Evolutionary conservation across 2,888 invertebrate genomes (phyloP).

Genomic region (Arge pagana): DNA sequence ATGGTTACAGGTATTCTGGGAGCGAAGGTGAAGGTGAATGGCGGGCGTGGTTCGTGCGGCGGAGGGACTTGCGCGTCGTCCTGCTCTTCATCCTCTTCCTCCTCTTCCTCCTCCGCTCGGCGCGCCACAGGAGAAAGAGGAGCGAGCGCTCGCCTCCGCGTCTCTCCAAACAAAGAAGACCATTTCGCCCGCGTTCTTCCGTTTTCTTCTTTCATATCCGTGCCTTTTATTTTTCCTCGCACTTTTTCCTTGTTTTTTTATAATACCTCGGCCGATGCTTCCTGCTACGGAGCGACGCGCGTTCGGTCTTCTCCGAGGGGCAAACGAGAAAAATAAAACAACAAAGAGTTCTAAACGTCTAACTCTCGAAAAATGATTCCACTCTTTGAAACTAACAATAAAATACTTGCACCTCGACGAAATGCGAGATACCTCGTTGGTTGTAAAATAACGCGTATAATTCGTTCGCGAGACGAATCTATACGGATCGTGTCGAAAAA

Average conservation of each 20-base stretch:
- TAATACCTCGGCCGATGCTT: constrained; percentile 8
- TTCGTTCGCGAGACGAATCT: too few species aligned
- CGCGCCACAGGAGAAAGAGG: constrained; percentile 14
- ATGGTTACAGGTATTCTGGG: constrained; percentile 16
- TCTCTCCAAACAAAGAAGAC: constrained; percentile 11
- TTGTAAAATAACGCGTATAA: too few species aligned
- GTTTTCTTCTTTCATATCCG: neutral
- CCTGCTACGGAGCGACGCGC: constrained; percentile 4
- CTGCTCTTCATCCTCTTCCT: constrained; percentile 50
- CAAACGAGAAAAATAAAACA: too few species aligned
- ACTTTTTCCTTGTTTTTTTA: neutral
- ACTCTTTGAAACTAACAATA: too few species aligned
- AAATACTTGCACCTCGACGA: too few species aligned
- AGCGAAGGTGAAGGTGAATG: constrained; percentile 58
- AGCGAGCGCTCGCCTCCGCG: constrained; percentile 5
- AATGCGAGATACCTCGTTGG: too few species aligned
- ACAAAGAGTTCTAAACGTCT: too few species aligned
- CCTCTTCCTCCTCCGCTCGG: constrained; percentile 33
- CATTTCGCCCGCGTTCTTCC: constrained; percentile 12
- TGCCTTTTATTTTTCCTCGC: neutral
- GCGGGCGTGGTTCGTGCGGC: constrained; percentile 53
- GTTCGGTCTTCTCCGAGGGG: constrained; percentile 10
- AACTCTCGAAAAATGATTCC: too few species aligned
- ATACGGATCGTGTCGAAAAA: too few species aligned
- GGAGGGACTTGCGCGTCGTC: constrained; percentile 42